phyloP scores from a whole-genome alignment of 2,888 invertebrate species.

The Agriopis aurantiaria region DNA sequence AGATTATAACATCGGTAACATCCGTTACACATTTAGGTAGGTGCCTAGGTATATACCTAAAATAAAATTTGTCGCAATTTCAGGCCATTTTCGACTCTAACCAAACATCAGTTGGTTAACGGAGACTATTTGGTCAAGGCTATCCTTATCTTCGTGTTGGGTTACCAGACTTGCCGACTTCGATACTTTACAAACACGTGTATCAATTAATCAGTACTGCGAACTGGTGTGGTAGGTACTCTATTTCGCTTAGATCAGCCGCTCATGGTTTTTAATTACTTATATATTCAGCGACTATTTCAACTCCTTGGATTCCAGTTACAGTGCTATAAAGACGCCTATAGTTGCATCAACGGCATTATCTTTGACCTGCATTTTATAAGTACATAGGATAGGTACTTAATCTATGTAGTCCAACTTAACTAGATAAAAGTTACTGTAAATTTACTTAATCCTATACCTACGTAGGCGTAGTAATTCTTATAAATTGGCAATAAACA shows the following conservation, averaged over 20 bases:
- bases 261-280: constrained; percentile 22
- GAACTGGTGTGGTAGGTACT: constrained; percentile 38
- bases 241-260: constrained; percentile 45
- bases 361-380: too few species aligned
- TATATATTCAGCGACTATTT: constrained; percentile 11
- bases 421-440: too few species aligned
- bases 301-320: background rate
- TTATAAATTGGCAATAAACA: too few species aligned
- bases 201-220: constrained; percentile 58
- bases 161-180: constrained; percentile 76
- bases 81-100: constrained; percentile 31
- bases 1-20: constrained; percentile 76
- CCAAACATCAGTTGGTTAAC: constrained; percentile 35
- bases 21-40: constrained; percentile 62
- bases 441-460: too few species aligned
- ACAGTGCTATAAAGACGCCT: background rate
- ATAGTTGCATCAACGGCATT: background rate
- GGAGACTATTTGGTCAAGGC: constrained; percentile 64
- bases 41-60: too few species aligned
- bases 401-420: too few species aligned
- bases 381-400: too few species aligned
- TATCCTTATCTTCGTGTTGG: constrained; percentile 71
- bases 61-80: constrained; percentile 33
- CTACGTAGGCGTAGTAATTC: too few species aligned
- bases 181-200: constrained; percentile 49